A percentile compares a stretch with the other conserved stretches of the same genome.
These are phyloP conservation scores for Benthochromis sp. DNA, from an alignment of 2,113 vertebrate species.

Conservation along the genomic window DNA sequence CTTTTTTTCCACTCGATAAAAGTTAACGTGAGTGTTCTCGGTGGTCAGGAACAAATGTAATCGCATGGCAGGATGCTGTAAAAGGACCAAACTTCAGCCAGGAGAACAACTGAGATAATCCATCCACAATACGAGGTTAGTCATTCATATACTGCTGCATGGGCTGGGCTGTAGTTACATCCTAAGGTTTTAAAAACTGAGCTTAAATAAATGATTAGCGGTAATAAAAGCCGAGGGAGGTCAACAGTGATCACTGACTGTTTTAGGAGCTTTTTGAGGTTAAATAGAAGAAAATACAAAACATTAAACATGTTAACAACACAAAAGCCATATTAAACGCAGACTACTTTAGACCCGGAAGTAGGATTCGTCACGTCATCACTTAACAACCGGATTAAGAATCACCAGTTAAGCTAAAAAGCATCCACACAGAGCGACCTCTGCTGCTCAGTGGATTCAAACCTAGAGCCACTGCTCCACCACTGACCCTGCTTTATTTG, in stretches of 20 bases:
- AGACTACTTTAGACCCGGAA: not conserved
- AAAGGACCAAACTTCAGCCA: not conserved
- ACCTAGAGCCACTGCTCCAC: not conserved
- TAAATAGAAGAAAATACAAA: not conserved
- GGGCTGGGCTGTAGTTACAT: not conserved
- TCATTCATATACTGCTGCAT: not conserved
- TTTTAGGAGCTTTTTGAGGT: not conserved
- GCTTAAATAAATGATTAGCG: not conserved
- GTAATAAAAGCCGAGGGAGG: not conserved
- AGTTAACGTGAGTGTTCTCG: rapidly evolving
- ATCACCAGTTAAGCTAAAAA: not conserved
- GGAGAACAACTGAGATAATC: not conserved
- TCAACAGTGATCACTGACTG: not conserved
- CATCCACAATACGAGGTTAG: not conserved
- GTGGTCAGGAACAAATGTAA: not conserved
- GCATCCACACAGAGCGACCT: not conserved
- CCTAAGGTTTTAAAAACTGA: not conserved
- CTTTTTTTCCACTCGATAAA: rapidly evolving
- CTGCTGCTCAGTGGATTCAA: not conserved
- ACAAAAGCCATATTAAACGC: not conserved
- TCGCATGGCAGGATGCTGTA: not conserved
- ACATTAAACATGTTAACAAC: not conserved
- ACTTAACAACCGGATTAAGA: rapidly evolving
- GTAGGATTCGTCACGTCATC: rapidly evolving
- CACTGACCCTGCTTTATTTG: not conserved